Evolutionary conservation across 1,140 invertebrate species (phyloP), one percentile per base, ranked within the genome.

Genomic region (Euura saliciscinereae): DNA sequence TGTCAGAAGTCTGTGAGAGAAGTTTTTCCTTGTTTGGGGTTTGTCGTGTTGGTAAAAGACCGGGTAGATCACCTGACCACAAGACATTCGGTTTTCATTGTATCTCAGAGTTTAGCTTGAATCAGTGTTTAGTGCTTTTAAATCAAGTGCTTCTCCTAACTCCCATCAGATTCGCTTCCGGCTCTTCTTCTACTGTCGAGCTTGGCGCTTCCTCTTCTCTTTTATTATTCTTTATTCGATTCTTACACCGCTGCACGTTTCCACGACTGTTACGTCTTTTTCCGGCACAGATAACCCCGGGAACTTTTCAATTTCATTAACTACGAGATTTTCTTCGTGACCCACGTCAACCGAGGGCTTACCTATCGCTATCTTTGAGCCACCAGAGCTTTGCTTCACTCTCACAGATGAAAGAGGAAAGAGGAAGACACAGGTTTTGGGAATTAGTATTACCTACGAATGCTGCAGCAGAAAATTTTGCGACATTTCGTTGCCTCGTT

Each of bases 111-210:
- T 83, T 83, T 83, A 79, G 79, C 77, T 75, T 74, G 78, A 82
- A 84, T 84, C 82, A 83, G 78, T 84, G 82, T 84, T 84, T 84
- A 84, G 79, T 82, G 79, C 78, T 80, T 83, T 78, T 79, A 82
- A 84, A 82, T 82, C 78, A 81, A 78, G 70, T 66, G 6, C 64
- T 73, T 73, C 66, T 69, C 66, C 44, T 70, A 59, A 45, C 70
- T 70, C n/a, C 44, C 67, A 59, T 59, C 69, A 7, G 44, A 44
- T 67, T n/a, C 13, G 8, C 28, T 66, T 73, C 64, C 44, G 44
- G 45, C 46, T 44, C n/a, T 44, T 6, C 13, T 65, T 45, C 51
- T 59, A 6, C 44, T 42, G 43, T 43, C 43, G 44, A 0, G n/a
- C n/a, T 45, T 28, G 28, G 4, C 68, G 45, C 51, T 51, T 69